Base-by-base conservation (phyloP, 2,888 invertebrate species). In the Opisthograptis luteolata region DNA sequence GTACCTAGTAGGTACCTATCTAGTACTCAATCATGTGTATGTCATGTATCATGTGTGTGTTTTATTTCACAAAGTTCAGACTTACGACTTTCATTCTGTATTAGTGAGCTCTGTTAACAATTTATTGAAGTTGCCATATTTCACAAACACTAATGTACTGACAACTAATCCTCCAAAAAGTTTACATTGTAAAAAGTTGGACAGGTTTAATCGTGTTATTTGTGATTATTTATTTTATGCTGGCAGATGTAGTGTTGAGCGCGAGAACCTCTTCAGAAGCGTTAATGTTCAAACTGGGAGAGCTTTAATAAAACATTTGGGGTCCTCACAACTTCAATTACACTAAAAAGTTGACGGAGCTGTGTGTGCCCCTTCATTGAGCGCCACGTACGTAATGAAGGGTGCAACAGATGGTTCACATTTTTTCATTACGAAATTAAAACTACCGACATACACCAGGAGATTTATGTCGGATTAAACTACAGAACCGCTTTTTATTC, bases 391-490 rank as follows among this genome's bases (percentile, higher is more conserved):
- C 70, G 82, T 84, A 87, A 87, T 86, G 87, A 86, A 89, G 89
- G 89, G 89, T 84, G 87, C 82, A 88, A 88, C 89, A 90, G 89
- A 88, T 89, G 89, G 85, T 85, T 69, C 73, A 73, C 70, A 87
- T 88, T 87, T 87, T 88, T 88, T 87, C 84, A 87, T 87, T 87
- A 84, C 76, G 77, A 78, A 76, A 73, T 71, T 76, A 78, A 74
- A 85, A 83, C 85, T 81, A 80, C 76, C 78, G 73, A 74, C 76
- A 68, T 78, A 70, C 70, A 77, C 75, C 73, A 75, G 67, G 75
- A 84, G 86, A 88, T 88, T 88, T 86, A 84, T 84, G 85, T 84
- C 84, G 76, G 87, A 87, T 88, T 87, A 87, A 82, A 82, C 73
- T 79, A 81, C 70, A 81, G 72, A 75, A 79, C 72, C 68, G 76